Conservation (phyloP, 1,140 invertebrate species). For the Heliconius eleuchia region DNA sequence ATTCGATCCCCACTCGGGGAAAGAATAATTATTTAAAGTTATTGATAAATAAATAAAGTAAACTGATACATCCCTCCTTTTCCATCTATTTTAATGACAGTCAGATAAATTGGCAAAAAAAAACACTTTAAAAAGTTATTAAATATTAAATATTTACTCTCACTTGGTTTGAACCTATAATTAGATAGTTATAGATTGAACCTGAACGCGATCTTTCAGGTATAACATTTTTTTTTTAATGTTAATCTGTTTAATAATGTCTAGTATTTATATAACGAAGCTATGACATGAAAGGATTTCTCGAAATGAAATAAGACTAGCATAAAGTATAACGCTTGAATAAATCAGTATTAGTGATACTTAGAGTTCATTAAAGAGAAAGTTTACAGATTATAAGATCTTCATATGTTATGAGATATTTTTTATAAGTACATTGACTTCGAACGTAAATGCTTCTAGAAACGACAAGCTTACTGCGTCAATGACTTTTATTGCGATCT, state of each 20-base stretch:
- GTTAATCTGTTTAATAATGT: neutral
- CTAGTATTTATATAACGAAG: neutral
- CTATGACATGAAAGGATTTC: neutral
- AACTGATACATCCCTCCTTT: no score
- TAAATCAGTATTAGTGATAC: neutral
- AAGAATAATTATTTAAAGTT: no score
- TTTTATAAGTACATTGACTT: constrained; percentile 2
- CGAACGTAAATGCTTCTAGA: neutral
- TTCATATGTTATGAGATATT: neutral
- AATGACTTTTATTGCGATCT: neutral
- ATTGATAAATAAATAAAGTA: no score
- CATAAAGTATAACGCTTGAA: neutral
- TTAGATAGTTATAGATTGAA: no score
- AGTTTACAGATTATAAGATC: constrained; percentile 4
- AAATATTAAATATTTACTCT: no score
- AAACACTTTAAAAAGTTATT: no score
- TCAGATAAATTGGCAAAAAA: no score
- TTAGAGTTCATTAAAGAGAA: neutral
- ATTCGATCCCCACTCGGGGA: no score
- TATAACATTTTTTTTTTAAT: no score
- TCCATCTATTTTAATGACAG: no score
- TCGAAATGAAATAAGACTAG: neutral
- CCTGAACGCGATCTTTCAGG: rapidly evolving
- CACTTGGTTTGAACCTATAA: no score
- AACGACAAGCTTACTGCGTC: neutral